Percentiles rank a stretch among this genome's conserved stretches.
Evolutionary conservation across 1,140 invertebrate species (phyloP).

Genomic region (Drosophila baimaii): DNA sequence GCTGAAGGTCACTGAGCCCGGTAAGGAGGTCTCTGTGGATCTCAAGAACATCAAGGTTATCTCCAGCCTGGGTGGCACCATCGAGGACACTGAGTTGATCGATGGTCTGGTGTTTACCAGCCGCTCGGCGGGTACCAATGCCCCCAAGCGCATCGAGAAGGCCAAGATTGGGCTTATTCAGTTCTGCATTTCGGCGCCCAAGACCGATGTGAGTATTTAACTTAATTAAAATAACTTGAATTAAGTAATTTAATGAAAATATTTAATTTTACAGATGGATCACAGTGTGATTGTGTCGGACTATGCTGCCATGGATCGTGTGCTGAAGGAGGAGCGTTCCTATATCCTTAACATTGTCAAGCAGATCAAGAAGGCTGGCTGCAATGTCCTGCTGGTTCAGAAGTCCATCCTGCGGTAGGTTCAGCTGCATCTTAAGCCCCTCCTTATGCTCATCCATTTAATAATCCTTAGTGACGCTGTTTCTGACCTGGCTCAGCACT

Average conservation of each 20-base stretch:
- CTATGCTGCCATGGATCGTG: conserved; percentile 99
- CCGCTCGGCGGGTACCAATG: conserved; percentile 94
- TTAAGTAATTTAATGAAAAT: neutral
- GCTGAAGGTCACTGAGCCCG: conserved; percentile 90
- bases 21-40: conserved; percentile 87
- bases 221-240: neutral
- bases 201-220: conserved; percentile 94
- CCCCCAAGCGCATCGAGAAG: conserved; percentile 97
- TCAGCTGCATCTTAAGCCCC: neutral
- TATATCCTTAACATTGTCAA: conserved; percentile 99
- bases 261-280: conserved; percentile 92
- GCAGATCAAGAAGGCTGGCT: conserved; percentile 99
- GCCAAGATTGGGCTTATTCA: conserved; percentile 99
- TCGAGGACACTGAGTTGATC: conserved; percentile 98
- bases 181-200: conserved; percentile 99
- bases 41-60: conserved; percentile 97
- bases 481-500: conserved; percentile 98
- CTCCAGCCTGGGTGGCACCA: conserved; percentile 97
- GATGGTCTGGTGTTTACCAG: conserved; percentile 98
- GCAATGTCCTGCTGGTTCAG: conserved; percentile 98
- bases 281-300: conserved; percentile 99
- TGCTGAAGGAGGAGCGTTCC: conserved; percentile 98
- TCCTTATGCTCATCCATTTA: conserved; percentile 3
- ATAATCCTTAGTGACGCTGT: conserved; percentile 91
- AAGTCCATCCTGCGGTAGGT: conserved; percentile 96